A percentile compares a stretch with the other conserved stretches of the same genome.
Evolutionary conservation across 1,140 invertebrate genomes (phyloP).

Genomic region (Aphaenogaster floridana): DNA sequence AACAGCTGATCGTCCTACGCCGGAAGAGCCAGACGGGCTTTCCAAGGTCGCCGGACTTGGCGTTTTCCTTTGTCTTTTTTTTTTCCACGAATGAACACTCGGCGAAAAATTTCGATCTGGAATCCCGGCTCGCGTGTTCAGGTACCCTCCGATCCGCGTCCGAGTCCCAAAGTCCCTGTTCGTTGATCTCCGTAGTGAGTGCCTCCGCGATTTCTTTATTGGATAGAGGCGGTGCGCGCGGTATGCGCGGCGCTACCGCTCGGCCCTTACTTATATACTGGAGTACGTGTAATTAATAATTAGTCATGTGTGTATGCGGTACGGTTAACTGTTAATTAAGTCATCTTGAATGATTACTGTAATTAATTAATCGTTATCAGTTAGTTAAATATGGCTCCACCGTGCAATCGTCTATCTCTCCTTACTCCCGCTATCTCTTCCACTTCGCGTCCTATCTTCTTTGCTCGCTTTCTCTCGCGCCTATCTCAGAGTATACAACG

Average conservation of each 20-base stretch:
- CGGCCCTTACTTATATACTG: slow-evolving; percentile 77
- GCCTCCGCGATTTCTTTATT: slow-evolving; percentile 85
- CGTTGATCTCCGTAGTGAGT: slow-evolving; percentile 83
- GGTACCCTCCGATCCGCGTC: slow-evolving; percentile 83
- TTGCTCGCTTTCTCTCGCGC: slow-evolving; percentile 70
- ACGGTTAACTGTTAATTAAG: slow-evolving; percentile 85
- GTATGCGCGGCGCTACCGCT: slow-evolving; percentile 76
- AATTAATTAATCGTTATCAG: slow-evolving; percentile 85
- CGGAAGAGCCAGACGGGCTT: background rate
- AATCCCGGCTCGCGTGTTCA: slow-evolving; percentile 70
- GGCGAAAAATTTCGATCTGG: slow-evolving; percentile 21
- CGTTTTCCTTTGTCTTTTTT: background rate
- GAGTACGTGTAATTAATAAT: slow-evolving; percentile 84
- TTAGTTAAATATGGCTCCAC: slow-evolving; percentile 85
- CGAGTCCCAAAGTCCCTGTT: slow-evolving; percentile 80
- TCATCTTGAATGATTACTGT: slow-evolving; percentile 84
- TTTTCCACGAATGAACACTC: background rate
- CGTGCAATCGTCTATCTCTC: slow-evolving; percentile 79
- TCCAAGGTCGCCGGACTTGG: background rate
- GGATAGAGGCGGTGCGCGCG: slow-evolving; percentile 79
- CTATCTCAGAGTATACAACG: slow-evolving; percentile 84
- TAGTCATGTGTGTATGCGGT: slow-evolving; percentile 83
- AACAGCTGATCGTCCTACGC: slow-evolving; percentile 1
- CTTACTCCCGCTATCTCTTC: slow-evolving; percentile 56
- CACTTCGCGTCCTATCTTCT: slow-evolving; percentile 58